phyloP scores from a whole-genome alignment of 2,888 invertebrate genomes.

The Phymatocera aterrima region DNA sequence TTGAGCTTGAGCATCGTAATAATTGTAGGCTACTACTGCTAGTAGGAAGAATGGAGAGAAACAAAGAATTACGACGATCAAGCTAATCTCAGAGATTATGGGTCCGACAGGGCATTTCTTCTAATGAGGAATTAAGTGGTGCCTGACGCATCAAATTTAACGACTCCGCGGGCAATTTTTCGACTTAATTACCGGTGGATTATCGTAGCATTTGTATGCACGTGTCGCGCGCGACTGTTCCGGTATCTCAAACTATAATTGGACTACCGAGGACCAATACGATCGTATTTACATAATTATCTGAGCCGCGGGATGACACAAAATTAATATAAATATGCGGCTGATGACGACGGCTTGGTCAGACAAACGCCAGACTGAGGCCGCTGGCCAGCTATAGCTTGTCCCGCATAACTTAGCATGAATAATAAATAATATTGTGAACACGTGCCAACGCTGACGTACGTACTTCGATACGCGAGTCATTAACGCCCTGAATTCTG shows the following conservation, averaged over 20 bases:
- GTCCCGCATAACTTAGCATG: slow-evolving; percentile 73
- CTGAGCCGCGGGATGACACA: slow-evolving; percentile 67
- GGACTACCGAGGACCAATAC: slow-evolving; percentile 45
- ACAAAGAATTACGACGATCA: slow-evolving; percentile 28
- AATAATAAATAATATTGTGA: slow-evolving; percentile 74
- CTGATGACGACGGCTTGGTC: slow-evolving; percentile 59
- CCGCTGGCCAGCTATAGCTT: slow-evolving; percentile 60
- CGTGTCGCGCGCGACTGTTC: slow-evolving; percentile 44
- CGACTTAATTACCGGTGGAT: slow-evolving; percentile 49
- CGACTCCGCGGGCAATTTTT: slow-evolving; percentile 46
- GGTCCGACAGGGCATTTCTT: slow-evolving; percentile 36
- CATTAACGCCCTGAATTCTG: slow-evolving; percentile 58
- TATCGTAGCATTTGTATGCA: slow-evolving; percentile 48
- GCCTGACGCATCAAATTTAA: slow-evolving; percentile 48
- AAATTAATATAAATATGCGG: slow-evolving; percentile 74
- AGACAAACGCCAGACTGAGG: slow-evolving; percentile 69
- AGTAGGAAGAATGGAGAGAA: neutral
- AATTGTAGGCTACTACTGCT: slow-evolving; percentile 12
- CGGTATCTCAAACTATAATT: slow-evolving; percentile 47
- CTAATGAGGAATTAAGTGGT: slow-evolving; percentile 57
- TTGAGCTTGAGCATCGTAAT: neutral
- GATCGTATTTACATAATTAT: slow-evolving; percentile 71
- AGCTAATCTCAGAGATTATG: slow-evolving; percentile 38
- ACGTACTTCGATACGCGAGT: slow-evolving; percentile 61
- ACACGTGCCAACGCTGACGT: slow-evolving; percentile 70